Conservation (phyloP, 2,888 invertebrate genomes). For the Zelleria hepariella region DNA sequence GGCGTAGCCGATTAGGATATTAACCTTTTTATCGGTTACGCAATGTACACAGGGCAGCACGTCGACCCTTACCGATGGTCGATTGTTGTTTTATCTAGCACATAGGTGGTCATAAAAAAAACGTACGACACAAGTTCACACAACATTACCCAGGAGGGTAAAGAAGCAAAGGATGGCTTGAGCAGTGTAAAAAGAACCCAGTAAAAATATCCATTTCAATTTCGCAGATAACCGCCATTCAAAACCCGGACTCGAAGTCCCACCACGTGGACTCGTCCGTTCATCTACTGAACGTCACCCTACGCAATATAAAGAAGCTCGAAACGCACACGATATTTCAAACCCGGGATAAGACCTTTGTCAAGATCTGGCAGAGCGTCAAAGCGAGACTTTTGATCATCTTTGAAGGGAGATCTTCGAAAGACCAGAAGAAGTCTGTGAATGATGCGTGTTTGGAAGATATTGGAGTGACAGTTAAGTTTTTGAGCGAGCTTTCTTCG, state of each 20-base stretch:
- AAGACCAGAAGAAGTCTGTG: constrained; percentile 16
- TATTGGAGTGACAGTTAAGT: constrained; percentile 38
- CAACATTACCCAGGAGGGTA: too few relatives aligned
- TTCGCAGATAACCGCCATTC: constrained; percentile 45
- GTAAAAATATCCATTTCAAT: background rate
- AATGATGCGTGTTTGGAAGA: constrained; percentile 34
- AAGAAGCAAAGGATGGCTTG: too few relatives aligned
- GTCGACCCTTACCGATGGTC: too few relatives aligned
- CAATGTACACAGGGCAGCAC: too few relatives aligned
- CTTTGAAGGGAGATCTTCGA: constrained; percentile 11
- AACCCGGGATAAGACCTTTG: constrained; percentile 40
- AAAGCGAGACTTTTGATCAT: constrained; percentile 21
- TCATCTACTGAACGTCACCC: constrained; percentile 39
- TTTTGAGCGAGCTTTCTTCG: constrained; percentile 43
- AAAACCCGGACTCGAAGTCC: constrained; percentile 32
- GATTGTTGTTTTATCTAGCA: too few relatives aligned
- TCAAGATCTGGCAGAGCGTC: constrained; percentile 44
- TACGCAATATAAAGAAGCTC: constrained; percentile 51
- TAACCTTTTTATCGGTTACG: too few relatives aligned
- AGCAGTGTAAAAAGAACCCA: background rate
- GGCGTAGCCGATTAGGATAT: too few relatives aligned
- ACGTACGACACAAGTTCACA: too few relatives aligned
- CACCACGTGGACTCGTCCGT: constrained; percentile 46
- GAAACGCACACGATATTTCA: constrained; percentile 44
- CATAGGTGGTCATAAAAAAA: too few relatives aligned